phyloP scores from a whole-genome alignment of 2,888 invertebrate species.

The Augiades crinisus region DNA sequence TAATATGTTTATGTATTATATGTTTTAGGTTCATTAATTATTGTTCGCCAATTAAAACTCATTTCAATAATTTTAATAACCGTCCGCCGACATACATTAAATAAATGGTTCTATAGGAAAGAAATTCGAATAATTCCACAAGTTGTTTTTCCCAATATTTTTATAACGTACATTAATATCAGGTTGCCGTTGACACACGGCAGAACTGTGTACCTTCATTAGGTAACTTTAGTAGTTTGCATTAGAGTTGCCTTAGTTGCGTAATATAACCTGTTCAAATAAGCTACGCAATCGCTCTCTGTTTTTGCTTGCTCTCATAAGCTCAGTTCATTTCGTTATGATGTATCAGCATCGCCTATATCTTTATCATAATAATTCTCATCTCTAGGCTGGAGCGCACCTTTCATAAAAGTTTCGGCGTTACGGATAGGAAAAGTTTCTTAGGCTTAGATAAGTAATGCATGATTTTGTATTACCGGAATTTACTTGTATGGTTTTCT shows the following conservation, averaged over 20 bases:
- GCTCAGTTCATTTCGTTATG: constrained; percentile 6
- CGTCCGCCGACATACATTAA: too few relatives aligned
- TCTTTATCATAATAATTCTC: constrained; percentile 14
- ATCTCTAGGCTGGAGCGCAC: constrained; percentile 1
- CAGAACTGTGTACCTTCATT: constrained; percentile 31
- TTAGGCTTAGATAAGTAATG: too few relatives aligned
- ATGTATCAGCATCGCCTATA: constrained; percentile 12
- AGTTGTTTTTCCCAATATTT: constrained; percentile 11
- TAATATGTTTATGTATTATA: too few relatives aligned
- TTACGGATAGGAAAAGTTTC: too few relatives aligned
- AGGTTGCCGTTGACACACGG: constrained; percentile 10
- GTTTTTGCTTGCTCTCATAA: constrained; percentile 33
- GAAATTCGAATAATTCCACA: background rate
- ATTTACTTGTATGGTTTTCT: too few relatives aligned
- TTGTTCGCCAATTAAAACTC: too few relatives aligned
- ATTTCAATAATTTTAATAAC: too few relatives aligned
- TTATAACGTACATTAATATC: constrained; percentile 7
- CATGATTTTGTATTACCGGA: too few relatives aligned
- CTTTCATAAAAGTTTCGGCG: constrained; percentile 4
- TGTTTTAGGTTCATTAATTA: too few relatives aligned
- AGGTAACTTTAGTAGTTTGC: constrained; percentile 34
- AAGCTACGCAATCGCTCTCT: constrained; percentile 31
- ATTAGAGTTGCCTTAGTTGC: constrained; percentile 34
- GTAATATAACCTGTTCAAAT: constrained; percentile 36
- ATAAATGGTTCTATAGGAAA: constrained; percentile 6